These are phyloP conservation scores for Eristalis arbustorum DNA, from an alignment of 2,888 invertebrate genomes.

Conservation along the genomic window DNA sequence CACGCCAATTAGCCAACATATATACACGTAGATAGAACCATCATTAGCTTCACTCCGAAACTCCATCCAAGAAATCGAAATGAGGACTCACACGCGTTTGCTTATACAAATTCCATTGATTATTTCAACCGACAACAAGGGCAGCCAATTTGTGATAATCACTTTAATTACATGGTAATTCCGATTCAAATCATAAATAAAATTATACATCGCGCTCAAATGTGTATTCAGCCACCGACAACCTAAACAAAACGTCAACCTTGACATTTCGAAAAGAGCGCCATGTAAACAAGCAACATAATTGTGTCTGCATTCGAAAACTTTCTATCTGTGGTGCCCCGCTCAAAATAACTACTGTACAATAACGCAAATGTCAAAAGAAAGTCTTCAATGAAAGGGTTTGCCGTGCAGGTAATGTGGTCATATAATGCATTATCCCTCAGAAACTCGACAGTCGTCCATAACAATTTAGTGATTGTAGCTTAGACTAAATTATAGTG, in stretches of 20 bases:
- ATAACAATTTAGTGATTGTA: background rate
- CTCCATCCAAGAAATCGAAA: background rate
- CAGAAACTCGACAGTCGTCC: background rate
- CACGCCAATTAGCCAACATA: background rate
- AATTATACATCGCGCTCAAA: background rate
- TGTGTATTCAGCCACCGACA: background rate
- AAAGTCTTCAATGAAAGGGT: background rate
- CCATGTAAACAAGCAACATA: background rate
- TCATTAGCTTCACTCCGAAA: background rate
- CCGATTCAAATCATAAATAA: background rate
- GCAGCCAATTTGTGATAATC: slow-evolving; percentile 18
- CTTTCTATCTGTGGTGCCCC: background rate
- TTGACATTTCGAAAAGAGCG: slow-evolving; percentile 25
- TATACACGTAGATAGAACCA: background rate
- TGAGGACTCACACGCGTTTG: background rate
- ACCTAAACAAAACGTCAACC: slow-evolving; percentile 26
- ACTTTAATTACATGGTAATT: slow-evolving; percentile 28
- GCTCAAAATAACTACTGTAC: background rate
- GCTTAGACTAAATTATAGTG: background rate
- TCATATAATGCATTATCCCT: background rate
- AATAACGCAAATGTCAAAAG: background rate
- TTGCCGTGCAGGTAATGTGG: background rate
- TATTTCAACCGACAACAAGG: slow-evolving; percentile 6
- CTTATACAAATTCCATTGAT: background rate
- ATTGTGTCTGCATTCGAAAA: slow-evolving; percentile 15